Percentiles rank a stretch among this genome's conserved stretches.
Evolutionary conservation across 2,888 invertebrate species (phyloP).

Genomic region (Lepidochrysops patricia): DNA sequence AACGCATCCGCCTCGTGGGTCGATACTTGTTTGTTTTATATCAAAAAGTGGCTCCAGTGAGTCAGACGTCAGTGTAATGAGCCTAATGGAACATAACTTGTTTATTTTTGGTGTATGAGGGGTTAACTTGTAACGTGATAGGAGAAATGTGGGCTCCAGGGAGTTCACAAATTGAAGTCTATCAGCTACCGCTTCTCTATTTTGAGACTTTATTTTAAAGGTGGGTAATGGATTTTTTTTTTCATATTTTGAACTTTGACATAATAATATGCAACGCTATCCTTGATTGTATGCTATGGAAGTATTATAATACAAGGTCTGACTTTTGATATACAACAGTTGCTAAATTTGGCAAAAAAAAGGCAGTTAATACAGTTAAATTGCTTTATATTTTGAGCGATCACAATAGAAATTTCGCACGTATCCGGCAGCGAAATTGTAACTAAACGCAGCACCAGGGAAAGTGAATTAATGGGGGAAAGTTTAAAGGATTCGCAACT

Average conservation of each 20-base stretch:
- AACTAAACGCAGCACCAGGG: conserved; percentile 35
- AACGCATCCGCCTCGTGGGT: conserved; percentile 1
- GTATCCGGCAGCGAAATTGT: conserved; percentile 31
- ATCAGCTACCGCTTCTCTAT: not conserved
- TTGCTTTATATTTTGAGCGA: conserved; percentile 15
- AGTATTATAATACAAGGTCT: not conserved
- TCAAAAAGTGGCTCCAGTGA: conserved; percentile 1
- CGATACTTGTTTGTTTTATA: not conserved
- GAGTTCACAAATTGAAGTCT: conserved; percentile 5
- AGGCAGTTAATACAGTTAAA: not conserved
- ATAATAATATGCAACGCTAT: no score
- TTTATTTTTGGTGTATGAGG: conserved; percentile 8
- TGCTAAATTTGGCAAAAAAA: not conserved
- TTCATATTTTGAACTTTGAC: not conserved
- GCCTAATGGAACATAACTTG: not conserved
- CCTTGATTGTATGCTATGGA: not conserved
- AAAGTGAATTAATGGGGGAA: conserved; percentile 70
- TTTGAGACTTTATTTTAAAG: not conserved
- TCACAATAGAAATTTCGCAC: conserved; percentile 28
- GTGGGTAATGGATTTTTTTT: not conserved
- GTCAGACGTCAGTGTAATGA: not conserved
- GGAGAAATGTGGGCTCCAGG: not conserved
- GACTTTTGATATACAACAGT: not conserved
- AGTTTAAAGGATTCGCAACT: conserved; percentile 60
- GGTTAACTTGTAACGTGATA: conserved; percentile 2